phyloP scores from a whole-genome alignment of 2,113 vertebrate species.

The Istiophorus platypterus region DNA sequence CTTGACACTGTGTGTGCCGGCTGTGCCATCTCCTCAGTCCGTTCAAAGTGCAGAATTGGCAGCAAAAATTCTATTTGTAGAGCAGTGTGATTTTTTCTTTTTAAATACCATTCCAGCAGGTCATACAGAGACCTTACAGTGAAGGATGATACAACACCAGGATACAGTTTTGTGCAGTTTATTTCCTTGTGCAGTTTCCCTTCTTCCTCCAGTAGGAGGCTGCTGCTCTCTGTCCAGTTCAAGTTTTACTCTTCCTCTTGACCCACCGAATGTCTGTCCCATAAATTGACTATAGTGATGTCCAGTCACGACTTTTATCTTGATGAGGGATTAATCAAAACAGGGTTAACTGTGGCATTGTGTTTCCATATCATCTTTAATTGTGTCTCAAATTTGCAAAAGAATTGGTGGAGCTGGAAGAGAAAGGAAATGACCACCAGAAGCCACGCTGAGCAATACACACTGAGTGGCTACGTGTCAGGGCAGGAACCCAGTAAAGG shows the following conservation, averaged over 20 bases:
- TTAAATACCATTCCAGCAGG: conserved; percentile 25
- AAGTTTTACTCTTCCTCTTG: no score
- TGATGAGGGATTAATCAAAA: neutral
- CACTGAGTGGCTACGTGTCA: neutral
- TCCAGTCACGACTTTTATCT: conserved; percentile 11
- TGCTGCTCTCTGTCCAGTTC: conserved; percentile 1
- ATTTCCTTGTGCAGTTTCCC: conserved; percentile 3
- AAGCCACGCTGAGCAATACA: neutral
- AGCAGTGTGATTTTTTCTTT: conserved; percentile 33
- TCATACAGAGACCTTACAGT: conserved; percentile 1
- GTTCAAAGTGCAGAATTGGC: conserved; percentile 54
- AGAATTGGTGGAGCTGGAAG: neutral
- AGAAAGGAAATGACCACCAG: neutral
- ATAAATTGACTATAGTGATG: neutral
- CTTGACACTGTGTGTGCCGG: conserved; percentile 38
- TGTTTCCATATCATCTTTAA: neutral
- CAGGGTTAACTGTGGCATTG: neutral
- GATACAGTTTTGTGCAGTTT: neutral
- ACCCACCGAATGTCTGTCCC: neutral
- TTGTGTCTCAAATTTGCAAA: neutral
- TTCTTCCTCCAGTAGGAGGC: neutral
- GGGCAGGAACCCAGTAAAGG: neutral
- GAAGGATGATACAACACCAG: neutral
- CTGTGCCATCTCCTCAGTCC: conserved; percentile 10
- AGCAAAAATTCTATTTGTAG: conserved; percentile 37